Conservation (phyloP, 2,113 vertebrate species). For the Bujurquina vittata region DNA sequence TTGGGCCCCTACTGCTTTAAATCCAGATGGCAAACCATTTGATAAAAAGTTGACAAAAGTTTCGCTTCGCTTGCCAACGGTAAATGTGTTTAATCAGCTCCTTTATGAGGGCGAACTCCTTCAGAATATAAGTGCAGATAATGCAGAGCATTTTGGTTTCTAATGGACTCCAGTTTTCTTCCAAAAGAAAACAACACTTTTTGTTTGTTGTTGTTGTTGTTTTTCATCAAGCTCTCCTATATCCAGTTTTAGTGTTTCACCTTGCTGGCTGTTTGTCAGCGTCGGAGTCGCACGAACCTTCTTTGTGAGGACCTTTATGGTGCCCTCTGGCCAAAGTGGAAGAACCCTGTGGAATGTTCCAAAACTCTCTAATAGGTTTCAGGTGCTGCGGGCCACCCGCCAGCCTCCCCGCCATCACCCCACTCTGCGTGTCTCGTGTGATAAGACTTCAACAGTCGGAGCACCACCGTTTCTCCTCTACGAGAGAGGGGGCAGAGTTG, state of each 20-base stretch:
- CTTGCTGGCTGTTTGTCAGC: slow-evolving; percentile 65
- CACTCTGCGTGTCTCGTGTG: slow-evolving; percentile 62
- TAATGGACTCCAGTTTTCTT: slow-evolving; percentile 15
- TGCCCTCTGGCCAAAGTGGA: slow-evolving; percentile 80
- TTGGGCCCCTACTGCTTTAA: slow-evolving; percentile 77
- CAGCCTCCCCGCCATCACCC: slow-evolving; percentile 67
- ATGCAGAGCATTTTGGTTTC: slow-evolving; percentile 5
- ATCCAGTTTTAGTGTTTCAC: slow-evolving; percentile 64
- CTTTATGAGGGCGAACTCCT: slow-evolving; percentile 49
- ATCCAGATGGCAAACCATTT: slow-evolving; percentile 81
- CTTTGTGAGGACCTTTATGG: slow-evolving; percentile 80
- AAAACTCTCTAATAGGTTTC: slow-evolving; percentile 84
- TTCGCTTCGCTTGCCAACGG: slow-evolving; percentile 62
- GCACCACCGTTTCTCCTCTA: slow-evolving; percentile 61
- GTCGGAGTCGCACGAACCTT: slow-evolving; percentile 55
- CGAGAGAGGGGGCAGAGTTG: slow-evolving; percentile 35
- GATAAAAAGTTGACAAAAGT: slow-evolving; percentile 78
- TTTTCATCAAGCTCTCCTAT: slow-evolving; percentile 16
- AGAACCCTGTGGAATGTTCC: slow-evolving; percentile 84
- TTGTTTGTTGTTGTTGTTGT: neutral
- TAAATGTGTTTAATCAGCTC: slow-evolving; percentile 65
- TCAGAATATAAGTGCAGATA: slow-evolving; percentile 12
- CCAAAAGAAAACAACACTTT: neutral
- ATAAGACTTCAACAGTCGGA: slow-evolving; percentile 65
- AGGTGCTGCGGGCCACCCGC: slow-evolving; percentile 80